phyloP scores from a whole-genome alignment of 2,113 vertebrate species.

The Bettongia penicillata region DNA sequence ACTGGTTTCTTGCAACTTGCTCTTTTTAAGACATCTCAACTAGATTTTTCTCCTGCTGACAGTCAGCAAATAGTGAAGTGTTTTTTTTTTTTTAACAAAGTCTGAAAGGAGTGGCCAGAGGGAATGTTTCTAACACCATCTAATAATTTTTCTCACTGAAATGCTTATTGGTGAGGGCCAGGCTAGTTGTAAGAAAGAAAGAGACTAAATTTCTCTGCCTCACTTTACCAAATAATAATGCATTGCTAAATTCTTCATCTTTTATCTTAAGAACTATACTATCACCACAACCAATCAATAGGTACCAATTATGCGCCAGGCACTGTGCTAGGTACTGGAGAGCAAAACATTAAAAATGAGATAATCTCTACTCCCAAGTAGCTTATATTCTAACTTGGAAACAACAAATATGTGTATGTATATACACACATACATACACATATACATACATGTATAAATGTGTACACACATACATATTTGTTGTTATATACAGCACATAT shows the following conservation, averaged over 20 bases:
- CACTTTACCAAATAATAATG: background rate
- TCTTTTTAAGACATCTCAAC: background rate
- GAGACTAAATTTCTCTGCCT: background rate
- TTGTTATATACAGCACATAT: background rate
- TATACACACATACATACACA: rapidly evolving
- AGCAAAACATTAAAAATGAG: background rate
- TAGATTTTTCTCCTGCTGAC: background rate
- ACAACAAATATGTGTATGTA: background rate
- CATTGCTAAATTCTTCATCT: background rate
- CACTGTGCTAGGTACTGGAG: background rate
- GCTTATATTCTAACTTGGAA: background rate
- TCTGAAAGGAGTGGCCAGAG: conserved; percentile 9
- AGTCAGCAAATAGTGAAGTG: conserved; percentile 4
- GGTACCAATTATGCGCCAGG: too few relatives aligned
- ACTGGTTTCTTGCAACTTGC: background rate
- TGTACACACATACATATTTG: too few relatives aligned
- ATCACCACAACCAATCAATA: too few relatives aligned
- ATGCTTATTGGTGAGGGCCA: background rate
- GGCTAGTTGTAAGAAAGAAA: background rate
- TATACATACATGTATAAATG: too few relatives aligned
- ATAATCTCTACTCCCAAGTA: background rate
- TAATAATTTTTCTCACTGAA: background rate
- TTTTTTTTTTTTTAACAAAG: background rate
- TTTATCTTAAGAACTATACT: background rate
- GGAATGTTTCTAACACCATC: background rate